Evolutionary conservation across 2,113 vertebrate species (phyloP), one percentile per base, ranked within the genome.

Genomic region (Orycteropus afer): DNA sequence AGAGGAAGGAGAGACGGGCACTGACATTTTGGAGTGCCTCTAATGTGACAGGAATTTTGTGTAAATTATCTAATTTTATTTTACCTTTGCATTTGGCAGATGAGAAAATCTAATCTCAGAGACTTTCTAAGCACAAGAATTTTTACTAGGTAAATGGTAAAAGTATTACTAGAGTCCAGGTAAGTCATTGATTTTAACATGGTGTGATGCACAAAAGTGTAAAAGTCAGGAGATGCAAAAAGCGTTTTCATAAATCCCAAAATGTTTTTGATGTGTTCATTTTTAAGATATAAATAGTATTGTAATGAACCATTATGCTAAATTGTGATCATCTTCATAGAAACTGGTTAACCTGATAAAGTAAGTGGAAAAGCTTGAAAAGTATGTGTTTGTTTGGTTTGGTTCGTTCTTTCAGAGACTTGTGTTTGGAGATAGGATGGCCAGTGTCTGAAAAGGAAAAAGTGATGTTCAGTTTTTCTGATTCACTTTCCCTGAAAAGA

Each of bases 271-370:
- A 67, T 67, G 20, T 73, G 91, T 95, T 93, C 15, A 27, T 86
- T 89, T 49, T 84, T 37, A 84, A 96, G 29, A 63, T 79, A 73
- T 51, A 86, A 91, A 77, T 79, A 55, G 13, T 55, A 53, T 45
- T 69, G 37, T 17, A 55, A 74, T 45, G 37, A 89, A 73, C 3
- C 14, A 20, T 34, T 76, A 49, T 77, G 65, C 40, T 89, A 63
- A 93, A 71, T 45, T 91, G 20, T 25, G 12, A 80, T 71, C 22
- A 67, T 63, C n/a, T 85, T 55, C 18, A 63, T 13, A 77, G 73
- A 86, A 78, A 86, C 49, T 29, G 18, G 42, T 51, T 87, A 67
- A 55, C 2, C 15, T 27, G 27, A 27, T 86, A 80, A 91, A 67
- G 86, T 73, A 79, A 95, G 18, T 76, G 37, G 51, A 63, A 90